These are phyloP conservation scores for Pachycephala philippinensis DNA, from an alignment of 2,113 vertebrate genomes.

Conservation along the genomic window DNA sequence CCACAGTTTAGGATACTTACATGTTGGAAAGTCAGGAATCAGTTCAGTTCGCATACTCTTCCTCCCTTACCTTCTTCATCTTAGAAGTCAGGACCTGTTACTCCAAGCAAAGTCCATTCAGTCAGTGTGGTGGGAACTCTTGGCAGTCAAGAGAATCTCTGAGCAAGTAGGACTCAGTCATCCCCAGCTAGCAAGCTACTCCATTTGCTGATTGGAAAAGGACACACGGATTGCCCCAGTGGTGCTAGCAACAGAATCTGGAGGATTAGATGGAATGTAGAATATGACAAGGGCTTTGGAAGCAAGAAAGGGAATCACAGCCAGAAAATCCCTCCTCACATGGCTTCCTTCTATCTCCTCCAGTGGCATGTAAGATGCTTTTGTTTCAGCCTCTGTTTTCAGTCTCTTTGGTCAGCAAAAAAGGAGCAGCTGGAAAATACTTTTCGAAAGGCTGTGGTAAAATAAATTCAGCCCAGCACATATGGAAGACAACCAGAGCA, in stretches of 20 bases:
- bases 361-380: neutral
- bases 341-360: neutral
- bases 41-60: neutral
- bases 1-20: neutral
- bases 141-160: neutral
- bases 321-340: neutral
- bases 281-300: neutral
- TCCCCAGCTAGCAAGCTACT: neutral
- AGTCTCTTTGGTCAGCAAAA: neutral
- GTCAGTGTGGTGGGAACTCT: neutral
- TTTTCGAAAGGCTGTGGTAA: neutral
- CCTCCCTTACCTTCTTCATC: neutral
- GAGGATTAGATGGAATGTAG: neutral
- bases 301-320: neutral
- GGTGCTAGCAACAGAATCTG: neutral
- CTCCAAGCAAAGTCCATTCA: neutral
- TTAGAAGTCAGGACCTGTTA: neutral
- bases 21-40: neutral
- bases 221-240: neutral
- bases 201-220: neutral
- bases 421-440: neutral
- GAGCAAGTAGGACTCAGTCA: neutral
- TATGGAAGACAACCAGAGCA: neutral
- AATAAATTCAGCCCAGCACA: neutral
- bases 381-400: neutral